Evolutionary conservation across 2,888 invertebrate species (phyloP).

Genomic region (Eupithecia pulchellata): DNA sequence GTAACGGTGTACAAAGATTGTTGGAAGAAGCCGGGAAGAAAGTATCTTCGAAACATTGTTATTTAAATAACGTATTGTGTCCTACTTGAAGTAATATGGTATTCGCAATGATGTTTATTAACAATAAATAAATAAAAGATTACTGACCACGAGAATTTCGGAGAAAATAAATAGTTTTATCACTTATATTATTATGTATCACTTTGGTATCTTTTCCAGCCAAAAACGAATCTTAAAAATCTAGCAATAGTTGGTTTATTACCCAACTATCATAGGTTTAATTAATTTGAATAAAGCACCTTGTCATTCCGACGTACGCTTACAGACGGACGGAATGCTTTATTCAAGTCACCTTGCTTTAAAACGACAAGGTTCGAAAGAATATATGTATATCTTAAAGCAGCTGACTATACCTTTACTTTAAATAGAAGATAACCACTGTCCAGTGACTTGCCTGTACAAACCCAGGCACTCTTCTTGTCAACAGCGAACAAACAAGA

Average conservation of each 20-base stretch:
- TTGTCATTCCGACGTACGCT: no score
- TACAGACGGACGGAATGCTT: no score
- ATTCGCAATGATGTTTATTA: background rate
- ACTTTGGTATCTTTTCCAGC: no score
- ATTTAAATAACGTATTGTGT: background rate
- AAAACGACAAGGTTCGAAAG: background rate
- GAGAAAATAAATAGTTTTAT: no score
- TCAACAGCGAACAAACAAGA: slow-evolving; percentile 37
- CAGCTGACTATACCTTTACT: background rate
- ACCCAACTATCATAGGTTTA: no score
- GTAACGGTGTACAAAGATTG: background rate
- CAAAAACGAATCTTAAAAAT: no score
- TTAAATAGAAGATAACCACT: slow-evolving; percentile 1
- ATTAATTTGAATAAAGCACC: no score
- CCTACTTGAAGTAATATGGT: background rate
- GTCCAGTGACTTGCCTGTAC: slow-evolving; percentile 7
- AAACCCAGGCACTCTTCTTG: slow-evolving; percentile 33
- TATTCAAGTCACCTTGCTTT: background rate
- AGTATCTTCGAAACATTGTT: background rate
- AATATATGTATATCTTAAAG: background rate
- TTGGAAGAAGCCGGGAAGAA: background rate
- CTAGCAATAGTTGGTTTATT: no score
- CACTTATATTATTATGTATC: no score
- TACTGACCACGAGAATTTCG: background rate
- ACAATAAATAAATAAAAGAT: background rate